Evolutionary conservation across 2,113 vertebrate genomes (phyloP).

Genomic region (Vulpes vulpes): DNA sequence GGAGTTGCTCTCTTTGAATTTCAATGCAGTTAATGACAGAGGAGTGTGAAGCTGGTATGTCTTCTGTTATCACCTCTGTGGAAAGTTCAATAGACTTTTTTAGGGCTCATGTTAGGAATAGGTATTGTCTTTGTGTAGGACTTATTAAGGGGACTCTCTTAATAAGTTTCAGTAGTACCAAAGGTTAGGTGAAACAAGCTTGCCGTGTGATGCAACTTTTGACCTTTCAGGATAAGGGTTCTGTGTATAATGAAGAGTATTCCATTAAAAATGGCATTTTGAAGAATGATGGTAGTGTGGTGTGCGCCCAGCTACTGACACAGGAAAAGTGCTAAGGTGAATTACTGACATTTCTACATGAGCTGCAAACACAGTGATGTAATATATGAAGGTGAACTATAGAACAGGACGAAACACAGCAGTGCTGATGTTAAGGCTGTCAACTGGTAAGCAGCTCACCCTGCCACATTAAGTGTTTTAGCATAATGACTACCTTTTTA

Average conservation of each 20-base stretch:
- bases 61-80: constrained; percentile 44
- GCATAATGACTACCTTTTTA: not conserved
- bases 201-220: not conserved
- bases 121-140: not conserved
- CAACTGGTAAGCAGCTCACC: constrained; percentile 3
- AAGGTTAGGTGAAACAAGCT: not conserved
- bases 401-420: not conserved
- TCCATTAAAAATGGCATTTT: constrained; percentile 75
- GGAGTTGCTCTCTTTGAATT: constrained; percentile 65
- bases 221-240: constrained; percentile 1
- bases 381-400: constrained; percentile 53
- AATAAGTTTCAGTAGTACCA: constrained; percentile 44
- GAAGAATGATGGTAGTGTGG: constrained; percentile 77
- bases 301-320: constrained; percentile 73
- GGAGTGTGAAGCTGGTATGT: not conserved
- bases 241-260: constrained; percentile 23
- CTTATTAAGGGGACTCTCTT: not conserved
- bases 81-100: constrained; percentile 4
- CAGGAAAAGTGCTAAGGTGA: constrained; percentile 60
- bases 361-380: constrained; percentile 70
- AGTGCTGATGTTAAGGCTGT: not conserved
- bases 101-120: constrained; percentile 6
- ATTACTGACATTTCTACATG: constrained; percentile 79
- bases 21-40: constrained; percentile 49
- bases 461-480: constrained; percentile 21